phyloP scores from a whole-genome alignment of 2,888 invertebrate genomes.

The Drosophila prolongata region DNA sequence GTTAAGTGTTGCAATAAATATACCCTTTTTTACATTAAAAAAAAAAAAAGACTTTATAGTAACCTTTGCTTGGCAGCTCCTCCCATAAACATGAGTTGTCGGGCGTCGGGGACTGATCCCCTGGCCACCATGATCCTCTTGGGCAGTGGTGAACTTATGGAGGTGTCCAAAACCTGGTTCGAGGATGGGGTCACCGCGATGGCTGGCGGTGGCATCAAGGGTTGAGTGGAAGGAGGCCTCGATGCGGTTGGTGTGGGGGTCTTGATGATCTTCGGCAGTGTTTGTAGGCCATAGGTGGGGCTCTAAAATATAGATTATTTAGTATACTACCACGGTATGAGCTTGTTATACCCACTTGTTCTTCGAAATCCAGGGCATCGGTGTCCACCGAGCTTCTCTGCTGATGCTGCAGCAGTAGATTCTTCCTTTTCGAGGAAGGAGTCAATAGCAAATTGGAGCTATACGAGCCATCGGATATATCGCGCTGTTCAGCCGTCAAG shows the following conservation, averaged over 20 bases:
- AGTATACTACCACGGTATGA: no score
- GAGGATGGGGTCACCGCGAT: slow-evolving; percentile 86
- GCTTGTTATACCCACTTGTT: slow-evolving; percentile 83
- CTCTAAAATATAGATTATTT: slow-evolving; percentile 53
- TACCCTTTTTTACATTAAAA: no score
- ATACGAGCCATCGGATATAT: slow-evolving; percentile 83
- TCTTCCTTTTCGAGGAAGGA: slow-evolving; percentile 91
- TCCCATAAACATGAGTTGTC: slow-evolving; percentile 65
- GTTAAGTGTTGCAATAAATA: no score
- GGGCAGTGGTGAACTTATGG: slow-evolving; percentile 58
- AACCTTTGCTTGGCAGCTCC: slow-evolving; percentile 68
- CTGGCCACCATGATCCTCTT: slow-evolving; percentile 55
- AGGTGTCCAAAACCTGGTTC: slow-evolving; percentile 43
- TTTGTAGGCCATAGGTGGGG: slow-evolving; percentile 77
- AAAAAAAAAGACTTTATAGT: background rate
- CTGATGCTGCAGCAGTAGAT: slow-evolving; percentile 92
- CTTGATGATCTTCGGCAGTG: slow-evolving; percentile 69
- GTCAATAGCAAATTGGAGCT: slow-evolving; percentile 87
- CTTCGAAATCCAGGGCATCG: slow-evolving; percentile 91
- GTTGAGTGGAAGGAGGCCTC: slow-evolving; percentile 49
- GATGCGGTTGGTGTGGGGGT: slow-evolving; percentile 70
- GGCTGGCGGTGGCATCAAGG: slow-evolving; percentile 83
- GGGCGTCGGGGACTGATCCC: slow-evolving; percentile 58
- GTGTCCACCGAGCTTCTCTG: slow-evolving; percentile 94
- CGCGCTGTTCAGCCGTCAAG: slow-evolving; percentile 87